phyloP scores from a whole-genome alignment of 2,113 vertebrate genomes.

The Pygoscelis antarcticus region DNA sequence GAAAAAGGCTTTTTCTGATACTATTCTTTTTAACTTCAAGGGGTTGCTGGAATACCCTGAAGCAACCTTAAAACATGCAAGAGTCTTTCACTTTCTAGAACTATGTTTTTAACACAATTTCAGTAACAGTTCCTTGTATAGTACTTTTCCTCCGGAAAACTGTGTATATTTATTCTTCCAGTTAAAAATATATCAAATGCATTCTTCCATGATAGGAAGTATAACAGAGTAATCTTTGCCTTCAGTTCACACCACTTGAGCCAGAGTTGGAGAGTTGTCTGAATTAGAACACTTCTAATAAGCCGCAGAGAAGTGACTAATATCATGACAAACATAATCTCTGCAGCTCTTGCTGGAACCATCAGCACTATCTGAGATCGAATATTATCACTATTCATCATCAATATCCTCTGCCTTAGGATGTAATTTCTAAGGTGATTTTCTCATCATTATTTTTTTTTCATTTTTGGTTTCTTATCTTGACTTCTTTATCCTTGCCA shows the following conservation, averaged over 20 bases:
- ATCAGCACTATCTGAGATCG: background rate
- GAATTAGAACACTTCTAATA: slow-evolving; percentile 1
- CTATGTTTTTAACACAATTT: background rate
- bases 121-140: background rate
- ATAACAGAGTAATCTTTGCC: background rate
- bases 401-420: slow-evolving; percentile 8
- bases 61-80: slow-evolving; percentile 35
- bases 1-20: background rate
- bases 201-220: background rate
- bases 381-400: slow-evolving; percentile 37
- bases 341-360: slow-evolving; percentile 12
- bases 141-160: background rate
- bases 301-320: background rate
- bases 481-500: slow-evolving; percentile 21
- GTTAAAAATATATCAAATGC: background rate
- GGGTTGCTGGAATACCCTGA: background rate
- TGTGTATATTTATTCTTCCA: background rate
- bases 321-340: background rate
- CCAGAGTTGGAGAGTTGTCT: background rate
- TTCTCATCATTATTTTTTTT: slow-evolving; percentile 2
- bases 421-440: slow-evolving; percentile 32
- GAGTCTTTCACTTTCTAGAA: slow-evolving; percentile 4
- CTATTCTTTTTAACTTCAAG: slow-evolving; percentile 38
- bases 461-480: background rate
- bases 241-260: background rate